Conservation (phyloP, 2,888 invertebrate genomes). For the Leucophenga maculata region DNA sequence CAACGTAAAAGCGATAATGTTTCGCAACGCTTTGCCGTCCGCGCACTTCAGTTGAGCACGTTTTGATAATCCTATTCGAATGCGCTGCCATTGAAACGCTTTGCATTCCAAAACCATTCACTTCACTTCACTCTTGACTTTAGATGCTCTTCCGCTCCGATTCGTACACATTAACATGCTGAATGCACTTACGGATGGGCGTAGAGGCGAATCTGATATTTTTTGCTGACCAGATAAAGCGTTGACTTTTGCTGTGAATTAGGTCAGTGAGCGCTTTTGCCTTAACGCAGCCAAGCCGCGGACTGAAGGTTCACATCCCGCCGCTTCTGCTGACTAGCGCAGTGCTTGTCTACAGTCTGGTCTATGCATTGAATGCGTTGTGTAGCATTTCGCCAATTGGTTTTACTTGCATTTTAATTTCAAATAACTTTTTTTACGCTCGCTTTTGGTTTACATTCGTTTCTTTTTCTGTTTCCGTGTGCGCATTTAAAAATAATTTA, state of each 20-base stretch:
- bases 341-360: not conserved
- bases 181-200: too few species aligned
- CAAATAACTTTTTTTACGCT: conserved; percentile 49
- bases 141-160: not conserved
- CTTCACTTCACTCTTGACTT: too few species aligned
- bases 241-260: conserved; percentile 18
- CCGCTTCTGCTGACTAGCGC: not conserved
- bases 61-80: too few species aligned
- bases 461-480: not conserved
- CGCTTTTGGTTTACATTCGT: not conserved
- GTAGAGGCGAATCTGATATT: too few species aligned
- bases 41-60: too few species aligned
- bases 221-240: not conserved
- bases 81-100: too few species aligned
- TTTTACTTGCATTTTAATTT: conserved; percentile 57
- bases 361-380: not conserved
- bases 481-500: conserved; percentile 55
- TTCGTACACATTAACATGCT: conserved; percentile 4
- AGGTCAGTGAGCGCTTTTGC: conserved; percentile 5
- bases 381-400: not conserved
- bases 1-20: not conserved
- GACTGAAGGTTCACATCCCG: not conserved
- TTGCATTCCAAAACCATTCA: too few species aligned
- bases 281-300: not conserved
- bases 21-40: not conserved